These are phyloP conservation scores for Xiphophorus maculatus DNA, from an alignment of 2,113 vertebrate species.

Conservation along the genomic window DNA sequence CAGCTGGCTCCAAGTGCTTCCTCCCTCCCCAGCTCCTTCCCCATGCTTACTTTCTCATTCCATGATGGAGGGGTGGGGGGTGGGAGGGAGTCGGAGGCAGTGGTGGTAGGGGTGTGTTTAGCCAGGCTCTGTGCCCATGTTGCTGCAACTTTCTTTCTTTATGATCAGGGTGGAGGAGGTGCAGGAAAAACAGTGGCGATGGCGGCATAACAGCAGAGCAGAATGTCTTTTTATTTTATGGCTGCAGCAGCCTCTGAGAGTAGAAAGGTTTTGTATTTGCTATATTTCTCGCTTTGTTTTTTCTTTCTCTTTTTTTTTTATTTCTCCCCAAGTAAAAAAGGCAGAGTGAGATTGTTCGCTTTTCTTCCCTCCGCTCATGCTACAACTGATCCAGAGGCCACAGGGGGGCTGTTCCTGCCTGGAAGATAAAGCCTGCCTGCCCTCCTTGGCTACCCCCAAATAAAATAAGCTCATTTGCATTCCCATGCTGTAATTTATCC, in stretches of 20 bases:
- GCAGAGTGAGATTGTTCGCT: slow-evolving; percentile 39
- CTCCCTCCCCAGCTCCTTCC: slow-evolving; percentile 26
- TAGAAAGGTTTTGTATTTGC: slow-evolving; percentile 50
- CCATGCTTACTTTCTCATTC: slow-evolving; percentile 22
- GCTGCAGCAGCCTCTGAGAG: slow-evolving; percentile 43
- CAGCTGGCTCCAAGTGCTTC: slow-evolving; percentile 57
- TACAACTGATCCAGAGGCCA: slow-evolving; percentile 64
- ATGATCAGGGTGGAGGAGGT: slow-evolving; percentile 8
- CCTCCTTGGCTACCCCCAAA: slow-evolving; percentile 58
- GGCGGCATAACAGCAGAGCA: slow-evolving; percentile 27
- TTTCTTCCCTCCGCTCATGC: slow-evolving; percentile 51
- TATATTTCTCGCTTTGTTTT: slow-evolving; percentile 35
- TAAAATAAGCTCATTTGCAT: slow-evolving; percentile 71
- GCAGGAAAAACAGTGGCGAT: background rate
- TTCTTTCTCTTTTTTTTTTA: slow-evolving; percentile 39
- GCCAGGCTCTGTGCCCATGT: slow-evolving; percentile 54
- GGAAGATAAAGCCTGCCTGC: slow-evolving; percentile 59
- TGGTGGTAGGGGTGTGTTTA: slow-evolving; percentile 35
- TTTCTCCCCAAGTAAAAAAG: slow-evolving; percentile 46
- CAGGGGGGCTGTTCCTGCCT: slow-evolving; percentile 62
- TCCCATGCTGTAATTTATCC: slow-evolving; percentile 62
- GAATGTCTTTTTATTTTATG: slow-evolving; percentile 66
- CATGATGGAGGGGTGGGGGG: slow-evolving; percentile 35
- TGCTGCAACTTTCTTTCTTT: slow-evolving; percentile 49
- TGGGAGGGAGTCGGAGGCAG: slow-evolving; percentile 11